A percentile compares a stretch with the other conserved stretches of the same genome.
These are phyloP conservation scores for Capreolus pygargus DNA, from an alignment of 2,113 vertebrate species.

Conservation along the genomic window DNA sequence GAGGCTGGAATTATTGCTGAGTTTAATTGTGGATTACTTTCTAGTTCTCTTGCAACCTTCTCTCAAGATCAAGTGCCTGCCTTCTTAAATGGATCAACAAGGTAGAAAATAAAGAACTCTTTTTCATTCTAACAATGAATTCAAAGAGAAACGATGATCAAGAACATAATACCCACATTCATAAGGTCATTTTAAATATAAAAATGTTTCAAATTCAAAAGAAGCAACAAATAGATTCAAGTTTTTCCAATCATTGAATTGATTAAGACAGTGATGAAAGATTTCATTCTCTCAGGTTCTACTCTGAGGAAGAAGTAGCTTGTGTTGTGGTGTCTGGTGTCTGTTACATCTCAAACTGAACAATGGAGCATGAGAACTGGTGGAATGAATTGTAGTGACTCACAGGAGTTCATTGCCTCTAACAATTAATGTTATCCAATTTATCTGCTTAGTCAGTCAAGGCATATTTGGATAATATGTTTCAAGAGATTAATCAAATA, in stretches of 20 bases:
- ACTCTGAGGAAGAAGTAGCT: not conserved
- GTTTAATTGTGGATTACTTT: not conserved
- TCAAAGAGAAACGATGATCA: not conserved
- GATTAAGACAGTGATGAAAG: not conserved
- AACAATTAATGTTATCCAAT: conserved; percentile 35
- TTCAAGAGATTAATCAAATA: conserved; percentile 60
- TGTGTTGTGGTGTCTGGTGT: rapidly evolving
- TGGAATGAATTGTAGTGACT: not conserved
- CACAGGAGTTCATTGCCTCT: not conserved
- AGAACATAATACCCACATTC: not conserved
- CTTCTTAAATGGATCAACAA: not conserved
- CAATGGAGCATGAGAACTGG: not conserved
- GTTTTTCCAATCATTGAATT: not conserved
- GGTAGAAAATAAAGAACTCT: not conserved
- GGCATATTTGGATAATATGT: conserved; percentile 10
- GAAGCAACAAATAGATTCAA: not conserved
- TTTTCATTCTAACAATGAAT: not conserved
- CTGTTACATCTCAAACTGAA: not conserved
- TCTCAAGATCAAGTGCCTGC: not conserved
- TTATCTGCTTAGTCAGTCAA: conserved; percentile 38
- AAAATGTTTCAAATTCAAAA: conserved; percentile 21
- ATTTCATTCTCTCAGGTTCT: not conserved
- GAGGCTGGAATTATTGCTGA: not conserved
- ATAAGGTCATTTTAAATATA: not conserved
- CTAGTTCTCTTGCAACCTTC: not conserved